A percentile compares a stretch with the other conserved stretches of the same genome.
Evolutionary conservation across 2,113 vertebrate species (phyloP).

Genomic region (Bagarius yarrelli): DNA sequence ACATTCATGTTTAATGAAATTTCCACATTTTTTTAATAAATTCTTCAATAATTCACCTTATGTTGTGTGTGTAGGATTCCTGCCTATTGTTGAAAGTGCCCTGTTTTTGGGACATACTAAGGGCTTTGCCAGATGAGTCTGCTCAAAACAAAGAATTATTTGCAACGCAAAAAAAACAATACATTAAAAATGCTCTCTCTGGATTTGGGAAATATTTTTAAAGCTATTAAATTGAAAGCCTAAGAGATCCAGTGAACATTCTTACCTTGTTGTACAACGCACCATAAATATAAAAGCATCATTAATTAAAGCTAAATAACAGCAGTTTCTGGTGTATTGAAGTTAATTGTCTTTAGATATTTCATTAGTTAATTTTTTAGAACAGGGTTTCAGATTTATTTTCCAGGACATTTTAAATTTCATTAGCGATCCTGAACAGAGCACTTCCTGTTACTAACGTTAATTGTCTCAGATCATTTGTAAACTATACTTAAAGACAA

Average conservation of each 20-base stretch:
- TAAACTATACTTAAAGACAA: too few species aligned
- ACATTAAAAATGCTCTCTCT: too few species aligned
- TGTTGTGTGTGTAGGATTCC: background rate
- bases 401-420: too few species aligned
- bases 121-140: constrained; percentile 39
- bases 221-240: background rate
- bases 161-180: too few species aligned
- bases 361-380: background rate
- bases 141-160: constrained; percentile 26
- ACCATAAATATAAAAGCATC: background rate
- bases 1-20: background rate
- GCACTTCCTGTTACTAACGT: too few species aligned
- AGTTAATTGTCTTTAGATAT: background rate
- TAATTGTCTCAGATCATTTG: too few species aligned
- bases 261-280: background rate
- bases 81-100: constrained; percentile 45
- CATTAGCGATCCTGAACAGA: too few species aligned
- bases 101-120: constrained; percentile 40
- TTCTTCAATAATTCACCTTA: constrained; percentile 22
- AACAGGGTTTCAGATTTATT: too few species aligned
- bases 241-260: background rate
- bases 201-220: background rate
- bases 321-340: background rate
- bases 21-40: background rate
- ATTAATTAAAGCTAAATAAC: background rate